A percentile compares a stretch with the other conserved stretches of the same genome.
Evolutionary conservation across 2,113 vertebrate species (phyloP).

Genomic region (Asarcornis scutulata): DNA sequence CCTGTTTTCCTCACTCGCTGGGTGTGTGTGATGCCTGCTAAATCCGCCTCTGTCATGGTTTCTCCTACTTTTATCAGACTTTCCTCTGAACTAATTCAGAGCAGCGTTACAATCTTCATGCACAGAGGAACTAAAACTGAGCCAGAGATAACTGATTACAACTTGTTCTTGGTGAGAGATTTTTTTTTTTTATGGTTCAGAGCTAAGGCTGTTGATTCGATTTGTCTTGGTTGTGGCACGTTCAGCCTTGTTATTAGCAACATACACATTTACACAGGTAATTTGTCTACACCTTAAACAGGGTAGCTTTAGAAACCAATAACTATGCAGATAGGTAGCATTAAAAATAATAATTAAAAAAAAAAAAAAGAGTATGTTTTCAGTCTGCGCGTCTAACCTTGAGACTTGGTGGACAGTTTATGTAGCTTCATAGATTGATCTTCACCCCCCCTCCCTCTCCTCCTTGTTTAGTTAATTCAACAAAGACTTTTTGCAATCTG

Average conservation of each 20-base stretch:
- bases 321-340: neutral
- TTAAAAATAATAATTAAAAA: neutral
- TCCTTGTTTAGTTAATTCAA: conserved; percentile 85
- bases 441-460: conserved; percentile 55
- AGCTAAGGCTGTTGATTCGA: conserved; percentile 25
- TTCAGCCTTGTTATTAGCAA: conserved; percentile 62
- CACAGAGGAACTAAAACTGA: conserved; percentile 26
- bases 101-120: neutral
- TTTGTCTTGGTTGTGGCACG: conserved; percentile 59
- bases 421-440: conserved; percentile 76
- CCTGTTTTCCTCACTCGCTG: conserved; percentile 27
- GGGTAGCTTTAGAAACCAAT: neutral
- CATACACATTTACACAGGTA: conserved; percentile 46
- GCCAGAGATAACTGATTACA: conserved; percentile 21
- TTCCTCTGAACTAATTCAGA: conserved; percentile 9
- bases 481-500: conserved; percentile 85
- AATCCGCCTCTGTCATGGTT: conserved; percentile 5
- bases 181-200: neutral
- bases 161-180: conserved; percentile 10
- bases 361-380: conserved; percentile 43
- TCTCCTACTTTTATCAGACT: conserved; percentile 32
- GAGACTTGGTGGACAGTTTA: conserved; percentile 72
- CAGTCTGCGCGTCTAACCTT: conserved; percentile 55
- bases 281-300: conserved; percentile 49
- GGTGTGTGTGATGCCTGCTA: neutral